Evolutionary conservation across 2,888 invertebrate genomes (phyloP).

Genomic region (Himalopsyche anomala): DNA sequence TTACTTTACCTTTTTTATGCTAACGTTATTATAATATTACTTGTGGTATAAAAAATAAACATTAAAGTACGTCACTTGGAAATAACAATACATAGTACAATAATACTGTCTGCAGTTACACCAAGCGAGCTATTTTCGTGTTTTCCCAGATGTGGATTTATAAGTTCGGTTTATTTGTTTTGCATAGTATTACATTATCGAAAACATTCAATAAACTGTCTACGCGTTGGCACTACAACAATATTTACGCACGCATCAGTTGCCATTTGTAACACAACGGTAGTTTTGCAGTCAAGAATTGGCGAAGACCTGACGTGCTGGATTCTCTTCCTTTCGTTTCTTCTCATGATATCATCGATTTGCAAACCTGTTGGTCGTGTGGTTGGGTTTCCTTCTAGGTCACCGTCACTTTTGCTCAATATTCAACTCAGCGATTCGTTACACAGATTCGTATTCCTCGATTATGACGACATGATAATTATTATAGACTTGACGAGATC

Average conservation of each 20-base stretch:
- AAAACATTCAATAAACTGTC: not conserved
- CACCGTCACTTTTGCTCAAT: not conserved
- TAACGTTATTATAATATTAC: no score
- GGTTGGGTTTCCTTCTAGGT: constrained; percentile 8
- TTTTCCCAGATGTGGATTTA: not conserved
- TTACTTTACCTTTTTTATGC: no score
- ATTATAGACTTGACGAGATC: not conserved
- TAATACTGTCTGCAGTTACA: not conserved
- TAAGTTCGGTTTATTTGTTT: not conserved
- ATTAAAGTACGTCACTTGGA: not conserved
- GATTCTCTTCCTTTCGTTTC: not conserved
- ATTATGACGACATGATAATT: no score
- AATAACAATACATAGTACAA: constrained; percentile 2
- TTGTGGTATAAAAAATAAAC: no score
- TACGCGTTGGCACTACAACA: not conserved
- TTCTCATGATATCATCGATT: not conserved
- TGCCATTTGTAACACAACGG: not conserved
- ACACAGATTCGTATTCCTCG: no score
- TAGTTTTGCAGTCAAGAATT: not conserved
- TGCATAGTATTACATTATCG: not conserved
- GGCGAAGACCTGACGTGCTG: not conserved
- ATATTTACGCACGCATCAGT: not conserved
- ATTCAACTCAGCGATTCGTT: not conserved
- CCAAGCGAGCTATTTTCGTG: not conserved
- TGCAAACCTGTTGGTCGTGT: constrained; percentile 32